A percentile compares a stretch with the other conserved stretches of the same genome.
Conservation (phyloP, 2,113 vertebrate species). For the Sander lucioperca region DNA sequence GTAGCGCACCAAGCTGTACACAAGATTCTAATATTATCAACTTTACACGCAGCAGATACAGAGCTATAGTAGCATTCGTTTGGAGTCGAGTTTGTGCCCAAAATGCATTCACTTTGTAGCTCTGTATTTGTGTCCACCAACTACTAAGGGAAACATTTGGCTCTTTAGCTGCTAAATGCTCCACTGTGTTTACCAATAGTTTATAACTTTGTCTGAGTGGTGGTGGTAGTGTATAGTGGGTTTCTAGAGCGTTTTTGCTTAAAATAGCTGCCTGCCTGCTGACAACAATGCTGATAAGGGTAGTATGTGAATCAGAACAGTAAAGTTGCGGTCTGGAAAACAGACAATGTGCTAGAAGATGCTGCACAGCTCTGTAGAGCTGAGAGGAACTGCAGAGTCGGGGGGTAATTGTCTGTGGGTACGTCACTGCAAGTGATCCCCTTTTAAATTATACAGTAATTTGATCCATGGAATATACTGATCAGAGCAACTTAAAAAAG, state of each 20-base stretch:
- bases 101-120: neutral
- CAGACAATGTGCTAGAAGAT: neutral
- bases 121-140: neutral
- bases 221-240: neutral
- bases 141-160: neutral
- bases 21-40: neutral
- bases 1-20: neutral
- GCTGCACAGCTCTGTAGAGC: neutral
- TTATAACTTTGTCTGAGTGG: neutral
- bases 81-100: neutral
- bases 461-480: conserved; percentile 2
- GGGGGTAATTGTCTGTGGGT: neutral
- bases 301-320: neutral
- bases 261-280: neutral
- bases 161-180: neutral
- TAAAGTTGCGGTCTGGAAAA: neutral
- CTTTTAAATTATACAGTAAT: conserved; percentile 3
- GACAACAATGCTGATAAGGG: neutral
- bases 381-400: neutral
- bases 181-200: neutral
- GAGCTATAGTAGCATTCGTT: neutral
- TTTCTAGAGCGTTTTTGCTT: neutral
- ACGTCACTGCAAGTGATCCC: neutral
- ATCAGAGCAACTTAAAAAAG: neutral
- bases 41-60: neutral